These are phyloP conservation scores for Megalurothrips usitatus DNA, from an alignment of 2,888 invertebrate species.

Conservation along the genomic window DNA sequence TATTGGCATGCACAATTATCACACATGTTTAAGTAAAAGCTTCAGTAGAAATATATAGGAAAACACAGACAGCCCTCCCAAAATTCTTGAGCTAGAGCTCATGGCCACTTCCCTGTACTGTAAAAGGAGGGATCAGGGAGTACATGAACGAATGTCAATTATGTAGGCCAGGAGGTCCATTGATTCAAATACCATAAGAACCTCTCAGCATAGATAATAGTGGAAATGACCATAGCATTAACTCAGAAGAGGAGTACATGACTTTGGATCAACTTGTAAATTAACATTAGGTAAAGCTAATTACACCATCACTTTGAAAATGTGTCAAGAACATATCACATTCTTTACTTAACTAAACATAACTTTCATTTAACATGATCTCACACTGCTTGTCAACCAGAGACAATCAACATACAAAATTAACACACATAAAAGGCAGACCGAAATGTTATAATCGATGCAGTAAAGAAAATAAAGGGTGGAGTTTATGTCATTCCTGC, in stretches of 20 bases:
- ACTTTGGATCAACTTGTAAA: background rate
- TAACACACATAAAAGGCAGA: background rate
- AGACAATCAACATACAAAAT: background rate
- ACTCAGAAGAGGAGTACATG: background rate
- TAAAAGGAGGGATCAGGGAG: background rate
- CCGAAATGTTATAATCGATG: background rate
- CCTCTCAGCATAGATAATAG: background rate
- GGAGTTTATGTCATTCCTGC: background rate
- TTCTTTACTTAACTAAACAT: background rate
- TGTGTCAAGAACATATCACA: conserved; percentile 5
- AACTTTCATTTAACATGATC: background rate
- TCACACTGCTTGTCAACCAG: background rate
- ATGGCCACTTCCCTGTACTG: background rate
- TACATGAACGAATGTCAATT: background rate
- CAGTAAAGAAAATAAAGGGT: background rate
- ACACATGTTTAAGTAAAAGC: conserved; percentile 25
- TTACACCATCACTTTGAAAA: conserved; percentile 1
- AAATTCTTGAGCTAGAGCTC: background rate
- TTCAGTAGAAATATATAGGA: conserved; percentile 11
- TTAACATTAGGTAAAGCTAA: background rate
- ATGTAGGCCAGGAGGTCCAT: background rate
- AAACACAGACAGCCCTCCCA: background rate
- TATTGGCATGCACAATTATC: background rate
- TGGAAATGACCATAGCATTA: background rate
- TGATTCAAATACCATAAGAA: background rate